phyloP scores from a whole-genome alignment of 2,888 invertebrate genomes.

The Lasioglossum lativentre region DNA sequence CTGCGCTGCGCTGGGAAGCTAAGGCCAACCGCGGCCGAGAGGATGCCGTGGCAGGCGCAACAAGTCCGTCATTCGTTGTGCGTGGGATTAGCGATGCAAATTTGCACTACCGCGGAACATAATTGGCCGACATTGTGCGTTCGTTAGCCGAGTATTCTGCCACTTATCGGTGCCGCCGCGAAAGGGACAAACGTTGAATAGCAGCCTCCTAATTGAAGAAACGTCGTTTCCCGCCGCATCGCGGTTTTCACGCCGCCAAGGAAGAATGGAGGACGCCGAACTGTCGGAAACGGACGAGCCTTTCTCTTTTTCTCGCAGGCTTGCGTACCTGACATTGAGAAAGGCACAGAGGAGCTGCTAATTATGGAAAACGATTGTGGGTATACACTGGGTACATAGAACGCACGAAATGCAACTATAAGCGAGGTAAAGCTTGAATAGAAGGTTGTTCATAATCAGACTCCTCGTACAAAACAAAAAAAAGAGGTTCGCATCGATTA shows the following conservation, averaged over 20 bases:
- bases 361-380: conserved; percentile 34
- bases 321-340: background rate
- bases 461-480: background rate
- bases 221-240: conserved; percentile 44
- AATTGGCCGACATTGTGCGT: conserved; percentile 77
- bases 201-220: conserved; percentile 52
- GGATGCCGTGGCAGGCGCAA: conserved; percentile 41
- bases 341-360: conserved; percentile 13
- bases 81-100: conserved; percentile 75
- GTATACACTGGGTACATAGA: background rate
- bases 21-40: background rate
- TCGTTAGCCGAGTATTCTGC: conserved; percentile 75
- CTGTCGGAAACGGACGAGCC: conserved; percentile 28
- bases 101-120: conserved; percentile 71
- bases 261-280: conserved; percentile 33
- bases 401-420: background rate
- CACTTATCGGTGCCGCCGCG: conserved; percentile 54
- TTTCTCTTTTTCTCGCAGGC: conserved; percentile 13
- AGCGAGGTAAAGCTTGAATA: background rate
- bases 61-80: conserved; percentile 69
- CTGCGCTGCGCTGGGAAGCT: conserved; percentile 36
- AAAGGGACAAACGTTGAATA: conserved; percentile 50
- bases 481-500: too few relatives aligned
- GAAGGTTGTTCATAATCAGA: background rate
- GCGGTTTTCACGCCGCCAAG: conserved; percentile 59